These are phyloP conservation scores for Grammomys surdaster DNA, from an alignment of 2,113 vertebrate species.

Conservation along the genomic window DNA sequence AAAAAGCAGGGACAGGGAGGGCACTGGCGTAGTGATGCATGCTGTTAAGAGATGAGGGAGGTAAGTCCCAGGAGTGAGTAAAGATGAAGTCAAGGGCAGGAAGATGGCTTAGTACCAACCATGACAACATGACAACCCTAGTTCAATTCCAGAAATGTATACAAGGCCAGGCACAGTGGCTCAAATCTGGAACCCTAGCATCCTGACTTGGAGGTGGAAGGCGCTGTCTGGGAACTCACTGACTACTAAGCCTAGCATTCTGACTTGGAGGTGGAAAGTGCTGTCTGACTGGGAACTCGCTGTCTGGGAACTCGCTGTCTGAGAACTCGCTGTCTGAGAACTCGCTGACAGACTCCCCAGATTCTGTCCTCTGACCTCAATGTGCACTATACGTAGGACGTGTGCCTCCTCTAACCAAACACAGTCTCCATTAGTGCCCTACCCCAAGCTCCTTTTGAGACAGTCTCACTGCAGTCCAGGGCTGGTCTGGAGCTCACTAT, in stretches of 20 bases:
- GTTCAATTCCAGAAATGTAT: neutral
- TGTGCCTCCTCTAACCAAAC: neutral
- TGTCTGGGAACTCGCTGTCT: neutral
- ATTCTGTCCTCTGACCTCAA: neutral
- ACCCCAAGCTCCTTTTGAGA: neutral
- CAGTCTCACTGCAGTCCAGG: neutral
- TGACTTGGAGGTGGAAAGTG: too few species aligned
- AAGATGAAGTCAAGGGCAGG: neutral
- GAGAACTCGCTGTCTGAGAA: neutral
- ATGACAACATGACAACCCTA: neutral
- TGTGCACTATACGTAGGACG: neutral
- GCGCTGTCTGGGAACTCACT: neutral
- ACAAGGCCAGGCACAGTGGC: neutral
- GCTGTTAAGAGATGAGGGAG: too few species aligned
- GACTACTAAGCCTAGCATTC: too few species aligned
- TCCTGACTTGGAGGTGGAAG: too few species aligned
- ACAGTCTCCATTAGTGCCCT: neutral
- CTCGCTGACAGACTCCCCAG: neutral
- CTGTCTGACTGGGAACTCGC: too few species aligned
- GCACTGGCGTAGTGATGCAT: too few species aligned
- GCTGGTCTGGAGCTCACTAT: neutral
- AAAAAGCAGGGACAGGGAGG: neutral
- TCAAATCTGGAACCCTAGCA: neutral
- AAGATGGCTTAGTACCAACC: neutral
- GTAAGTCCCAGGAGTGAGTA: neutral